Evolutionary conservation across 2,888 invertebrate species (phyloP).

Genomic region (Rutpela maculata): DNA sequence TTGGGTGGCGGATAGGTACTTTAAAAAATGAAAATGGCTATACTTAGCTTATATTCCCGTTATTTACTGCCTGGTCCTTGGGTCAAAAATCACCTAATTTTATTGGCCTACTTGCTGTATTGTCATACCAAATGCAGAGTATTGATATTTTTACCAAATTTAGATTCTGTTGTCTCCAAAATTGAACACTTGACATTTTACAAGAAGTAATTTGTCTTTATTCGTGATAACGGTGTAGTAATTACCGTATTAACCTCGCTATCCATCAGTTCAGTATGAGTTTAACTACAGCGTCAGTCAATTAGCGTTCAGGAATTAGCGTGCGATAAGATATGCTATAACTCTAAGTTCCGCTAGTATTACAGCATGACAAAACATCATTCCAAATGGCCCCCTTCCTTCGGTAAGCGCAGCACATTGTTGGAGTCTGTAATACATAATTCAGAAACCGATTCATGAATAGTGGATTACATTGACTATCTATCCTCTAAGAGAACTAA

Average conservation of each 20-base stretch:
- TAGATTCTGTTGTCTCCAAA: no score
- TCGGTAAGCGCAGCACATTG: not conserved
- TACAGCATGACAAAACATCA: constrained; percentile 6
- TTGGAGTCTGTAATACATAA: constrained; percentile 1
- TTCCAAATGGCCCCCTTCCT: not conserved
- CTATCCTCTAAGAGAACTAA: constrained; percentile 21
- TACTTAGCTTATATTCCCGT: no score
- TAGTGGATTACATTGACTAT: constrained; percentile 29
- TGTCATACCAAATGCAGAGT: no score
- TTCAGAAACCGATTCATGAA: constrained; percentile 14
- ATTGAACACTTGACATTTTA: not conserved
- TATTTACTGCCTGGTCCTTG: no score
- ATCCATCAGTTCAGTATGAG: not conserved
- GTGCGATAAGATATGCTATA: not conserved
- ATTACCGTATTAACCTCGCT: not conserved
- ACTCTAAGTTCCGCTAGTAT: not conserved
- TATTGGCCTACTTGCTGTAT: no score
- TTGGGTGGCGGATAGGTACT: no score
- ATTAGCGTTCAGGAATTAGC: not conserved
- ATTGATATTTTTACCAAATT: no score
- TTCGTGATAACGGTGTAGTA: not conserved
- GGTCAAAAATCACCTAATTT: no score
- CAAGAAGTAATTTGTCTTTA: not conserved
- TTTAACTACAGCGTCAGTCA: constrained; percentile 4
- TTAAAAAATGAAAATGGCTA: no score